phyloP scores from a whole-genome alignment of 1,140 invertebrate genomes.

The Linepithema humile region DNA sequence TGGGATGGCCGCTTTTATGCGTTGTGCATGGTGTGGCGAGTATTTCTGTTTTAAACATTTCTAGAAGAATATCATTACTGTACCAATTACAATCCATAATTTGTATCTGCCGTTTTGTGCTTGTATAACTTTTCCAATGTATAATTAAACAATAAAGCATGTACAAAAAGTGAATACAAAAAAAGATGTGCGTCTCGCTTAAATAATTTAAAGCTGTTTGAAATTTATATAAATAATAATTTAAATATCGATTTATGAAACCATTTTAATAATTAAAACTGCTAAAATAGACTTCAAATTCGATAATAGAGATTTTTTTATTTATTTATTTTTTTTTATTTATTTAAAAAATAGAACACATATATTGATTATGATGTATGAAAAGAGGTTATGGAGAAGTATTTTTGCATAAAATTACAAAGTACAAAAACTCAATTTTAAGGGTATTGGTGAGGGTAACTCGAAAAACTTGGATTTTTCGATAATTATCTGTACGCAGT shows the following conservation, averaged over 20 bases:
- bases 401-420: too few relatives aligned
- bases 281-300: too few relatives aligned
- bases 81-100: too few relatives aligned
- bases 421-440: neutral
- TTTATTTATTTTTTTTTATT: too few relatives aligned
- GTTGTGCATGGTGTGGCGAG: neutral
- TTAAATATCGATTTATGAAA: conserved; percentile 1
- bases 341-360: neutral
- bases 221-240: conserved; percentile 18
- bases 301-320: too few relatives aligned
- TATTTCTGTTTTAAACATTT: too few relatives aligned
- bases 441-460: neutral
- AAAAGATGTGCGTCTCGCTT: neutral
- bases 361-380: neutral
- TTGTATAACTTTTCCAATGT: too few relatives aligned
- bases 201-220: conserved; percentile 12
- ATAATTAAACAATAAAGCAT: too few relatives aligned
- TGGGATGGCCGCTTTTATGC: neutral
- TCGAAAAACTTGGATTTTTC: neutral
- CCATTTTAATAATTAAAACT: conserved; percentile 2
- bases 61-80: too few relatives aligned
- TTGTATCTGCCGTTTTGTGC: too few relatives aligned
- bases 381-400: neutral
- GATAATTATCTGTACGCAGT: neutral
- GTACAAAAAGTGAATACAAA: too few relatives aligned